A percentile compares a stretch with the other conserved stretches of the same genome.
Evolutionary conservation across 2,797 vertebrate genomes (phyloP).

Genomic region (Urosaurus nigricauda): DNA sequence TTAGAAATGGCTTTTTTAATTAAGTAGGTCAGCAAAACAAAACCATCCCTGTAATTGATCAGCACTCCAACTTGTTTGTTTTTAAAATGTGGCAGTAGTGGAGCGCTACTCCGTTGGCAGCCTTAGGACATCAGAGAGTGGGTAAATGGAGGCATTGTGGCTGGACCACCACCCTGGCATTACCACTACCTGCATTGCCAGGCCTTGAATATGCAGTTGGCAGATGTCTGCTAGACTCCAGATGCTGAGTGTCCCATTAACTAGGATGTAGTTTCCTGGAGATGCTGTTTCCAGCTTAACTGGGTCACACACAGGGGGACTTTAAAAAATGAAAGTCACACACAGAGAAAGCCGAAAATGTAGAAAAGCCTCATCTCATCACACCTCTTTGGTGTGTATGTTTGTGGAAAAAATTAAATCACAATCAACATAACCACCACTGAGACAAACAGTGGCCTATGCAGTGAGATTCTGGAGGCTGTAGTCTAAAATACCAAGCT

Average conservation of each 20-base stretch:
- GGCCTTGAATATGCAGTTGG: conserved; percentile 72
- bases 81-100: conserved; percentile 56
- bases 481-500: too few species aligned
- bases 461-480: too few species aligned
- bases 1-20: conserved; percentile 78
- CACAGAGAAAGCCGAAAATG: conserved; percentile 53
- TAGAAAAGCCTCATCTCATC: not conserved
- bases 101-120: conserved; percentile 66
- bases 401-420: too few species aligned
- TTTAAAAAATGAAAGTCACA: conserved; percentile 57
- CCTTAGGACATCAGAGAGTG: conserved; percentile 67
- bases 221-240: conserved; percentile 77
- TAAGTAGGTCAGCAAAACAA: conserved; percentile 81
- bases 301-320: conserved; percentile 51
- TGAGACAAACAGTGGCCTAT: conserved; percentile 34
- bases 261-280: conserved; percentile 67
- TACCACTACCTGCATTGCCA: conserved; percentile 72
- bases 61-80: conserved; percentile 66
- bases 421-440: conserved; percentile 1
- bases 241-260: conserved; percentile 76
- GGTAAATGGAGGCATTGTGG: conserved; percentile 63
- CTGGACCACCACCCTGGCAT: conserved; percentile 66
- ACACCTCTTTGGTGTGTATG: not conserved
- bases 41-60: conserved; percentile 59
- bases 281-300: conserved; percentile 63